Base-by-base conservation (phyloP, 1,140 invertebrate species). In the Scaptomyza graminum region DNA sequence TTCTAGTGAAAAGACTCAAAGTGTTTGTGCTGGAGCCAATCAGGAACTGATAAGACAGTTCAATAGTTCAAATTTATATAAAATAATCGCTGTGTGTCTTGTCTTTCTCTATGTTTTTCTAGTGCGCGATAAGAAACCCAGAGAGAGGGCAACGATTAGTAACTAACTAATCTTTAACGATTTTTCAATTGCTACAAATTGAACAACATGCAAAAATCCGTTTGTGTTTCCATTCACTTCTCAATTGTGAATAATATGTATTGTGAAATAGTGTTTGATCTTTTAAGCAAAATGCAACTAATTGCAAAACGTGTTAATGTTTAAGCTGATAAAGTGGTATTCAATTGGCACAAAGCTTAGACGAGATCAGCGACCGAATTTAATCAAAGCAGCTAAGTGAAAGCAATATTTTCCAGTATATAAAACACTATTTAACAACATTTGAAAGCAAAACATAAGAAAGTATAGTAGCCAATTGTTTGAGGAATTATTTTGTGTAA, bases 51-150 rank as follows among this genome's bases (percentile, higher is more conserved):
- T 87, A 85, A 77, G 64, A 70, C 51, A 69, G 81, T 76, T 85
- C 82, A 85, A 62, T 31, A 78, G 82, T 81, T 87, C 81, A 81
- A 65, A 62, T 34, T 8, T 34, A 67, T 60, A 68, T 22, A 41
- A 57, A 50, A 59, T 28, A 37, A 56, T 16, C 31, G 47, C 15
- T 9, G 50, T 46, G 22, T 44, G 61, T 63, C 12, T 44, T 54
- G 4, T 57, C 22, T 61, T 15, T 55, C 28, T 54, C 7, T 50
- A 8, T 15, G 28, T 22, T 2, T 3, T 34, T 63, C n/a, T 44
- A 2, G 9, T 11, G 37, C 49, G 68, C 49, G 68, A 71, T 71
- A 71, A 71, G 62, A 18, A 51, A 66, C 47, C 46, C 12, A 12
- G 2, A 12, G 43, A 47, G 13, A 41, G 50, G 47, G 44, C 49